A percentile compares a stretch with the other conserved stretches of the same genome.
phyloP scores from a whole-genome alignment of 2,797 vertebrate species.

The Danio kyathit region DNA sequence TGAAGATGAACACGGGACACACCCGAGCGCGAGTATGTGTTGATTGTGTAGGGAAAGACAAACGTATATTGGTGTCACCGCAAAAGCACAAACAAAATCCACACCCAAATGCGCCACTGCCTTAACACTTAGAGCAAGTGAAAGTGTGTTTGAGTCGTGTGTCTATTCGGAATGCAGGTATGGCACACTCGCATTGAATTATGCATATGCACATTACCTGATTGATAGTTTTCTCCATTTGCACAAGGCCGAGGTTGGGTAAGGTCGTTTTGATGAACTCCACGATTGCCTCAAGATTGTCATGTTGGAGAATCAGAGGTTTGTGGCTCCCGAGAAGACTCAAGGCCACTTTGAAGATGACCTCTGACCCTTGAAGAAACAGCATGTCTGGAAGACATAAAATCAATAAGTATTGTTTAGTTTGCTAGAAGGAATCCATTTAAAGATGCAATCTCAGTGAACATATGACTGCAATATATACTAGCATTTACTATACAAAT shows the following conservation, averaged over 20 bases:
- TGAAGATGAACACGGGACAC: slow-evolving; percentile 31
- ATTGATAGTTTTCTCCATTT: slow-evolving; percentile 99
- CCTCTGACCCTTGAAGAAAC: slow-evolving; percentile 95
- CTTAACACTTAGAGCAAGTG: background rate
- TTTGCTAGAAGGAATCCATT: background rate
- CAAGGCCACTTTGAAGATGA: slow-evolving; percentile 96
- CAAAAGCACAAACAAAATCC: slow-evolving; percentile 20
- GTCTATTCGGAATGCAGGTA: background rate
- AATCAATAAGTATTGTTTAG: background rate
- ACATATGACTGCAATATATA: no score
- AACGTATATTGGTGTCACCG: slow-evolving; percentile 24
- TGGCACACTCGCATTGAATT: background rate
- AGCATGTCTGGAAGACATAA: slow-evolving; percentile 87
- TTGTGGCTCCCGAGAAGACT: slow-evolving; percentile 97
- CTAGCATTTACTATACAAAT: no score
- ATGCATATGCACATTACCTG: slow-evolving; percentile 82
- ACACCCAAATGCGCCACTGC: slow-evolving; percentile 28
- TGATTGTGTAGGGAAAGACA: slow-evolving; percentile 25
- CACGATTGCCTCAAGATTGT: slow-evolving; percentile 95
- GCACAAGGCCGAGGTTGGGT: slow-evolving; percentile 94
- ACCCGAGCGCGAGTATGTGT: slow-evolving; percentile 3
- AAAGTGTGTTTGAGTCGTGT: background rate
- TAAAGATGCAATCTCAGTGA: background rate
- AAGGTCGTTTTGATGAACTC: slow-evolving; percentile 98
- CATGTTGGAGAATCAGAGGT: slow-evolving; percentile 95